Evolutionary conservation across 1,140 invertebrate species (phyloP).

Genomic region (Diachasma alloeum): DNA sequence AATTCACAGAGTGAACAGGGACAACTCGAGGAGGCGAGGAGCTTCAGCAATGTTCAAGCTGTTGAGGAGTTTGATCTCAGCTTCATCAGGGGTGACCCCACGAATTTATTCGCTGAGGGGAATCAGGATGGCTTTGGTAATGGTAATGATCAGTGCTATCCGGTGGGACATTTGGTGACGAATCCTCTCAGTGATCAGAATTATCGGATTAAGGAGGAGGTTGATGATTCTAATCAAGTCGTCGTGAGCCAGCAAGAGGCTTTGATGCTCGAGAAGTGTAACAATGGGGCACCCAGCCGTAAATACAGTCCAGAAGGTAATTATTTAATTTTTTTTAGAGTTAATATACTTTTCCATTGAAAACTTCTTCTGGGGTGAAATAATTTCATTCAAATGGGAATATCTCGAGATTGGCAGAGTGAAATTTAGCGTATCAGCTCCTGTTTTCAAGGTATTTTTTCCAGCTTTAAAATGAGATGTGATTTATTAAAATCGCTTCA

Average conservation of each 20-base stretch:
- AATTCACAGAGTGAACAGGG: constrained; percentile 3
- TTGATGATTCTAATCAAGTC: constrained; percentile 47
- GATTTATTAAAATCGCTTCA: too few species aligned
- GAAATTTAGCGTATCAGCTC: too few species aligned
- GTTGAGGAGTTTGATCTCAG: constrained; percentile 59
- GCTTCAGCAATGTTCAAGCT: constrained; percentile 36
- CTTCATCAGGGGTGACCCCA: constrained; percentile 59
- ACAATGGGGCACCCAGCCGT: constrained; percentile 18
- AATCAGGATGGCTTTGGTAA: constrained; percentile 40
- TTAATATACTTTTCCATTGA: too few species aligned
- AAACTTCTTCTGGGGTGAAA: too few species aligned
- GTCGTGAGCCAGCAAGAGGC: constrained; percentile 55
- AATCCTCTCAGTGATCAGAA: constrained; percentile 34
- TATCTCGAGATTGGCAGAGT: background rate
- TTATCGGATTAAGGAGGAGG: constrained; percentile 4
- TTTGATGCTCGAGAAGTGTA: constrained; percentile 42
- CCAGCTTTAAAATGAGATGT: too few species aligned
- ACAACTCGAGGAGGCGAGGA: constrained; percentile 27
- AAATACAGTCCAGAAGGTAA: background rate
- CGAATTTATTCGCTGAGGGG: constrained; percentile 40
- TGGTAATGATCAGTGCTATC: constrained; percentile 42
- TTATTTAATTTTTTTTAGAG: background rate
- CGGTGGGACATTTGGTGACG: constrained; percentile 55
- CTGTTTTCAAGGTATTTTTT: too few species aligned
- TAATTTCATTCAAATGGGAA: background rate